Base-by-base conservation (phyloP, 2,888 invertebrate genomes). In the Ophion ventricosus region DNA sequence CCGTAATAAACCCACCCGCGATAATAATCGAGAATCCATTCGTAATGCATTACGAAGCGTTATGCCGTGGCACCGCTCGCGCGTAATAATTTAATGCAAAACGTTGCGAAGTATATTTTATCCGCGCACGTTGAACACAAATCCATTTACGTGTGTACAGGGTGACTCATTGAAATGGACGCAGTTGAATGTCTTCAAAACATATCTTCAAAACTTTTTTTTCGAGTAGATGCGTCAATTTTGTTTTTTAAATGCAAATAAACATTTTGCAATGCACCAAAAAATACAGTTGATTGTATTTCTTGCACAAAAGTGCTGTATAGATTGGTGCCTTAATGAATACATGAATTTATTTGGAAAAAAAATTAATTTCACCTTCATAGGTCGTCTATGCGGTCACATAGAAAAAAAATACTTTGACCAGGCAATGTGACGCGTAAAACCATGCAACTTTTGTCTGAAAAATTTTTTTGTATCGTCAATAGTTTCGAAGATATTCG, bases 31-130 rank as follows among this genome's bases (percentile, higher is more conserved):
- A 49, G 49, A 76, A 56, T 76, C 61, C 64, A 70, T 72, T 63
- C 79, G 64, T 56, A 54, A 35, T 56, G 64, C 26, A 57, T n/a
- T 40, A 72, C 70, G 63, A 29, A 26, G 25, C 54, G 40, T 79
- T 63, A 63, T 79, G 56, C 23, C 54, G n/a, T 7, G 64, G 61
- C n/a, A 54, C 54, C 40, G 11, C 72, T 29, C 20, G 26, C 26
- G 79, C 64, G 56, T 57, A 79, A 72, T 79, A 79, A 79, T 79
- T 79, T 59, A 69, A 81, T 76, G 76, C 59, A 59, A 70, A 76
- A 76, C 49, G 64, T 57, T 70, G 17, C 14, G 43, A 29, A 25
- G 20, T 56, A 17, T 49, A 61, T 70, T 29, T 63, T 64, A 64
- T 76, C 23, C 35, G 59, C 40, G 40, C 11, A n/a, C 69, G n/a